Conservation (phyloP, 2,797 vertebrate species). For the Darevskia mixta region DNA sequence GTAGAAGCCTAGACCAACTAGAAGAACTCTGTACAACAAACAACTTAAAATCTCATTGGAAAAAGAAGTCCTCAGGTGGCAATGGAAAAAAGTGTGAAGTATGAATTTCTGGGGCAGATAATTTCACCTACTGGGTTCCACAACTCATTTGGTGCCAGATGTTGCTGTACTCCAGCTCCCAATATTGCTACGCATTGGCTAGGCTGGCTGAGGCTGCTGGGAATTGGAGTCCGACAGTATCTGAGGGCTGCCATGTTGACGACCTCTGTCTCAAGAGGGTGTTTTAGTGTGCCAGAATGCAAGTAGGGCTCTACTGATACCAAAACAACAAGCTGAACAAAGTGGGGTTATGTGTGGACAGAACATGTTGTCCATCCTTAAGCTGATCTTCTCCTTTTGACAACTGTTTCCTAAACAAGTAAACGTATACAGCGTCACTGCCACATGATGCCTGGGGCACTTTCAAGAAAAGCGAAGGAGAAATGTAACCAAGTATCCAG, state of each 20-base stretch:
- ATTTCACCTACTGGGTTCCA: not conserved
- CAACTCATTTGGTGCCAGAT: too few species aligned
- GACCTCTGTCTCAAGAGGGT: not conserved
- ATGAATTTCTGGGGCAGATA: not conserved
- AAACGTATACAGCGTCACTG: not conserved
- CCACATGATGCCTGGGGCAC: not conserved
- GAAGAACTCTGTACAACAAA: not conserved
- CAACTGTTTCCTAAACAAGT: not conserved
- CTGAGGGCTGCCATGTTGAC: too few species aligned
- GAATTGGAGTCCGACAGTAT: too few species aligned
- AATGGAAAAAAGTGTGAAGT: not conserved
- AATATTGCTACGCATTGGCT: too few species aligned
- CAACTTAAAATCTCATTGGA: not conserved
- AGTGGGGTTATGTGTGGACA: not conserved
- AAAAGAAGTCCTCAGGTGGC: not conserved
- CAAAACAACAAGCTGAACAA: conserved; percentile 2
- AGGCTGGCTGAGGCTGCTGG: too few species aligned
- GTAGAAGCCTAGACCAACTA: not conserved
- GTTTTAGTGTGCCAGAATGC: not conserved
- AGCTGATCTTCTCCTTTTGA: not conserved
- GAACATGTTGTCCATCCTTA: conserved; percentile 5
- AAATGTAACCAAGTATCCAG: not conserved
- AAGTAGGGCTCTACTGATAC: not conserved
- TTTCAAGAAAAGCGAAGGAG: not conserved
- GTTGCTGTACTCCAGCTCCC: too few species aligned